Evolutionary conservation across 2,797 vertebrate species (phyloP).

Genomic region (Rhinogobio ventralis): DNA sequence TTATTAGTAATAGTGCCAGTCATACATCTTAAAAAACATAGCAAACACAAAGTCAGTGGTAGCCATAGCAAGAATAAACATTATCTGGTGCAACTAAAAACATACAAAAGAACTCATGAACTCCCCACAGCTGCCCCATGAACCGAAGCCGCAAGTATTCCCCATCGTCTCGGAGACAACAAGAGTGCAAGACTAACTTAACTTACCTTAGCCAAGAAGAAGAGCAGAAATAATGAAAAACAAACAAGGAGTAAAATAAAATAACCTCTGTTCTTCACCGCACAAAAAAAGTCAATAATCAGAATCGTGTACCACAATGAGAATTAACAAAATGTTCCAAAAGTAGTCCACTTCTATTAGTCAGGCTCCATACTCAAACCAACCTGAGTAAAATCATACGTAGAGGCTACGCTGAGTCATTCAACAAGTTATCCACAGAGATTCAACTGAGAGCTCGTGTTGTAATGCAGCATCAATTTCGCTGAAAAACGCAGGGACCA

Average conservation of each 20-base stretch:
- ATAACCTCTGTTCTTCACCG: neutral
- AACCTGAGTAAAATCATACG: neutral
- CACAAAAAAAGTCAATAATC: neutral
- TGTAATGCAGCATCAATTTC: neutral
- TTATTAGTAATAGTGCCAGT: too few species aligned
- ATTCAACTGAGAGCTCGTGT: neutral
- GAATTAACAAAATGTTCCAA: neutral
- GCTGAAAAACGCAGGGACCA: neutral
- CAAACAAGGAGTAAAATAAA: neutral
- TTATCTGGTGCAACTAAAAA: too few species aligned
- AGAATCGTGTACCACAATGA: neutral
- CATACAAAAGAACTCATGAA: too few species aligned
- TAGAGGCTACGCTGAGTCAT: neutral
- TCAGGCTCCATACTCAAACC: neutral
- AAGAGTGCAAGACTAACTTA: neutral
- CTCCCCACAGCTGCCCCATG: too few species aligned
- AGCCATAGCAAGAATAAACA: too few species aligned
- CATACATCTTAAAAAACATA: too few species aligned
- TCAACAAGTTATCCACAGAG: neutral
- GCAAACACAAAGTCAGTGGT: too few species aligned
- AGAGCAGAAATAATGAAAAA: too few species aligned
- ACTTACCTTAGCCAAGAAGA: too few species aligned
- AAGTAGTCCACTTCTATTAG: neutral
- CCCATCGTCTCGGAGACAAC: conserved; percentile 1
- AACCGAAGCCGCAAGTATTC: neutral